These are phyloP conservation scores for Megalops atlanticus DNA, from an alignment of 2,113 vertebrate genomes.

Conservation along the genomic window DNA sequence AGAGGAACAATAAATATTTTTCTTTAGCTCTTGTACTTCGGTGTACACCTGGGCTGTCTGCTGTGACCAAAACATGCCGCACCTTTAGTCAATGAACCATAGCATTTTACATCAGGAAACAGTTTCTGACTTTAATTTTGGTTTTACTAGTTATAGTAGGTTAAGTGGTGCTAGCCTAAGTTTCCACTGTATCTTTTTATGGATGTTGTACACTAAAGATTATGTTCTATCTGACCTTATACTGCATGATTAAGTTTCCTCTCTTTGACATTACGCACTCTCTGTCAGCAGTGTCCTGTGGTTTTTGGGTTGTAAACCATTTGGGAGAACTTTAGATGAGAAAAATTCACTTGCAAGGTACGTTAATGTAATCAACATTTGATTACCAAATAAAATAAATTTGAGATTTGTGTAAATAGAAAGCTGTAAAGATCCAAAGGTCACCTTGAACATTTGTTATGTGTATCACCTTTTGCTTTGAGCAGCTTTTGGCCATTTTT, in stretches of 20 bases:
- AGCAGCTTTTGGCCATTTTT: conserved; percentile 34
- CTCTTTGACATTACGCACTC: not conserved
- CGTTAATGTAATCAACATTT: not conserved
- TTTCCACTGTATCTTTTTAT: not conserved
- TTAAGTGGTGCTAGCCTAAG: not conserved
- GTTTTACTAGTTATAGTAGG: not conserved
- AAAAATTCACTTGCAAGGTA: not conserved
- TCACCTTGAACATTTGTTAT: not conserved
- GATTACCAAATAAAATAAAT: not conserved
- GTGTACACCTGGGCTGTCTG: not conserved
- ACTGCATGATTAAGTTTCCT: not conserved
- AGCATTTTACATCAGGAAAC: not conserved
- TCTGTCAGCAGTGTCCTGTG: not conserved
- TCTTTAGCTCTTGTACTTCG: not conserved
- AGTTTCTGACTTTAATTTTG: not conserved
- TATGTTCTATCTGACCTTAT: not conserved
- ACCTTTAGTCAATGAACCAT: not conserved
- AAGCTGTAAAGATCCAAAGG: not conserved
- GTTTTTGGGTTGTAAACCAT: not conserved
- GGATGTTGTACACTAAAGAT: not conserved
- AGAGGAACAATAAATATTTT: not conserved
- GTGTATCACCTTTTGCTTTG: not conserved
- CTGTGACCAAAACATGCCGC: not conserved
- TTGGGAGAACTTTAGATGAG: not conserved
- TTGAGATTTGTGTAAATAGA: not conserved